phyloP scores from a whole-genome alignment of 2,888 invertebrate species.

The Eudemis profundana region DNA sequence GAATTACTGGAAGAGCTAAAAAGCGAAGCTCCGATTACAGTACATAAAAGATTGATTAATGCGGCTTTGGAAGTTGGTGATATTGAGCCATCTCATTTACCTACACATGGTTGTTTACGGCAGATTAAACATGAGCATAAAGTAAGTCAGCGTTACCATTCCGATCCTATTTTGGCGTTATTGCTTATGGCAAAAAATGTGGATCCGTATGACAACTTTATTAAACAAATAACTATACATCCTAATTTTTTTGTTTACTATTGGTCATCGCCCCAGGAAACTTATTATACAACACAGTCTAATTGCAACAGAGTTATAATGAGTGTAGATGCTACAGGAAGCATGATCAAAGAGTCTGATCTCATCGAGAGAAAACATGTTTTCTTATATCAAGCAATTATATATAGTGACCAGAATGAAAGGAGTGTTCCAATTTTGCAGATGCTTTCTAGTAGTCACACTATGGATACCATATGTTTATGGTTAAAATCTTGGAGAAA shows the following conservation, averaged over 20 bases:
- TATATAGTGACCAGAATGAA: conserved; percentile 21
- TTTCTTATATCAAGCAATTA: conserved; percentile 37
- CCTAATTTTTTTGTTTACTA: conserved; percentile 34
- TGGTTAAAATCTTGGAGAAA: conserved; percentile 16
- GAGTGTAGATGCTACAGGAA: conserved; percentile 41
- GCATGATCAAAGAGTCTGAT: conserved; percentile 40
- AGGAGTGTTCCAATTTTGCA: conserved; percentile 42
- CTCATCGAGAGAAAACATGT: conserved; percentile 34
- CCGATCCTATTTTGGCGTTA: conserved; percentile 26
- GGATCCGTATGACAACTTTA: conserved; percentile 30
- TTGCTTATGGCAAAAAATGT: conserved; percentile 35
- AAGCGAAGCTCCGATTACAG: conserved; percentile 26
- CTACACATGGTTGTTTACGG: conserved; percentile 42
- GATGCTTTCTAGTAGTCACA: conserved; percentile 35
- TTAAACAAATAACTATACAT: conserved; percentile 33
- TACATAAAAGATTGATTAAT: conserved; percentile 30
- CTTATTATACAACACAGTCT: not conserved
- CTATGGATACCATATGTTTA: conserved; percentile 28
- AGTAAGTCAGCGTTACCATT: conserved; percentile 32
- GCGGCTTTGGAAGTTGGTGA: conserved; percentile 32
- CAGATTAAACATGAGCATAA: conserved; percentile 37
- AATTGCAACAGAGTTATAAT: conserved; percentile 35
- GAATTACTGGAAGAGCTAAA: conserved; percentile 33
- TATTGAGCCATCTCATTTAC: conserved; percentile 27
- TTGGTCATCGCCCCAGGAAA: conserved; percentile 36